Evolutionary conservation across 2,888 invertebrate genomes (phyloP).

Genomic region (Meteorus colon): DNA sequence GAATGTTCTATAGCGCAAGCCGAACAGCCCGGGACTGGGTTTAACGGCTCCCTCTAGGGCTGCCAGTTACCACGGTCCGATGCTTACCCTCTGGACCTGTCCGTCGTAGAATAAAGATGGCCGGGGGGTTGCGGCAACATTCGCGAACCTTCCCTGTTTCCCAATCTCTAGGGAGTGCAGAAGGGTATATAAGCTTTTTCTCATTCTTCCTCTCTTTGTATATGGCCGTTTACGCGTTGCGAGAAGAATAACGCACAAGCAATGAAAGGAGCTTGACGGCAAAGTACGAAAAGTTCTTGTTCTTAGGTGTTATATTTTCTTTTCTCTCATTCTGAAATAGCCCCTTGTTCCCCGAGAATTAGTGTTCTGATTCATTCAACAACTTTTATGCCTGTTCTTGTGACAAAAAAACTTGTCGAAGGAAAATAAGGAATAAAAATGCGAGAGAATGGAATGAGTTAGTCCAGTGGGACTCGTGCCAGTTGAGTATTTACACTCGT

Average conservation of each 20-base stretch:
- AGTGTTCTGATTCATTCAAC: conserved; percentile 43
- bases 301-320: conserved; percentile 18
- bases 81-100: conserved; percentile 72
- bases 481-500: conserved; percentile 31
- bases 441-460: not conserved
- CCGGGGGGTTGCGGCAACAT: conserved; percentile 57
- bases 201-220: conserved; percentile 25
- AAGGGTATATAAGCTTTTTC: conserved; percentile 52
- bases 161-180: conserved; percentile 56
- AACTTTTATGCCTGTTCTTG: conserved; percentile 36
- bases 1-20: conserved; percentile 55
- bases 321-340: conserved; percentile 30
- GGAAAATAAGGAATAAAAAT: conserved; percentile 20
- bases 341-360: conserved; percentile 36
- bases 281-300: conserved; percentile 13
- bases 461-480: conserved; percentile 31
- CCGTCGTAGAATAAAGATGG: conserved; percentile 71
- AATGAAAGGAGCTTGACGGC: conserved; percentile 33
- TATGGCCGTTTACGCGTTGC: conserved; percentile 36
- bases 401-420: conserved; percentile 18
- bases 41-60: conserved; percentile 72
- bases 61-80: conserved; percentile 72
- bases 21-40: conserved; percentile 67
- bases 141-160: conserved; percentile 32
- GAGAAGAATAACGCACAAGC: conserved; percentile 39